Base-by-base conservation (phyloP, 2,113 vertebrate genomes). In the Sclerurus mexicanus region DNA sequence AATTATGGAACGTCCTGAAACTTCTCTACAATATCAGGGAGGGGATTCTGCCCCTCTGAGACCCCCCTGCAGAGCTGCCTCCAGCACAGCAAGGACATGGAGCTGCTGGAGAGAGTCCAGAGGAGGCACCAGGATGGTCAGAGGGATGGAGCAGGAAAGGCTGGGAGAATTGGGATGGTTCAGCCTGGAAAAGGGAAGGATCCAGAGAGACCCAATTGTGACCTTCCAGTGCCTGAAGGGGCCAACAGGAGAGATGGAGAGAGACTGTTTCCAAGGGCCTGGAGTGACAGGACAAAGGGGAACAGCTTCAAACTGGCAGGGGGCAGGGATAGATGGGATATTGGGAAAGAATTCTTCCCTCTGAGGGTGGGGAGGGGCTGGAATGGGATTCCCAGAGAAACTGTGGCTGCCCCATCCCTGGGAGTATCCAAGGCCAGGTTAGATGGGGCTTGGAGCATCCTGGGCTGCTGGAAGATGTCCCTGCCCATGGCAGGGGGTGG, bases 371-470 rank as follows among this genome's bases (percentile, higher is more conserved):
- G 0, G 12, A 37, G 53, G 46, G 3, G 14, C 23, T 78, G 74
- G 63, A 23, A 3, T 30, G 24, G 47, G 16, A 40, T 79, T 47
- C 40, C 56, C 66, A 63, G 66, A 72, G 24, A 0, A 30, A 47
- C 47, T 71, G 85, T 9, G 63, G 53, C 84, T 52, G 63, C 33
- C 18, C 31, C 63, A 71, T 62, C 55, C 28, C 55, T 71, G 85
- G 74, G 0, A 35, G 15, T 56, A 49, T 0, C 58, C 75, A 21
- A 55, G 66, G 66, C 30, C 85, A 24, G 56, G 49, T 0, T 56
- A 49, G 47, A 62, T 8, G 7, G 44, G 44, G 44, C 44, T 46
- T 18, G 44, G 47, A 47, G 20, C 39, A 0, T 0, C 4, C 30
- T 79, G 66, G 66, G 56, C 4, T 22, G 9, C 40, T 6, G 49